A percentile compares a stretch with the other conserved stretches of the same genome.
These are phyloP conservation scores for Pitangus sulphuratus DNA, from an alignment of 2,797 vertebrate species.

Conservation along the genomic window DNA sequence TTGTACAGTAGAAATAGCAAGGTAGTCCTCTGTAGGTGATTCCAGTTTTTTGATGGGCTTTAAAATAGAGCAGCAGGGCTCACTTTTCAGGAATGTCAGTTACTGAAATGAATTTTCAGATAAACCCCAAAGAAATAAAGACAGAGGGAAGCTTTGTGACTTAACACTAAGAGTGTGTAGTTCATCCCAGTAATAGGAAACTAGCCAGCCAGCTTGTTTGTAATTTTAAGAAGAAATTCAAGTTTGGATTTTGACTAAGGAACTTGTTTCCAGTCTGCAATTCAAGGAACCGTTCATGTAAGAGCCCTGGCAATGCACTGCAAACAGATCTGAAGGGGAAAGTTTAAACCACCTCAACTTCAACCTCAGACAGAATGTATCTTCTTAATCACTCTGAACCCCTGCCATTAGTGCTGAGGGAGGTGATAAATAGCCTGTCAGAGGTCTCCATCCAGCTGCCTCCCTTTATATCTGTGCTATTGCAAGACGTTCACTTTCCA, in stretches of 20 bases:
- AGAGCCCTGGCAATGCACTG: not conserved
- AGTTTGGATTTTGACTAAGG: constrained; percentile 14
- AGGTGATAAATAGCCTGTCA: not conserved
- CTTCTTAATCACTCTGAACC: constrained; percentile 15
- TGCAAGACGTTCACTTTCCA: not conserved
- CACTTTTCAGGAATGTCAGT: not conserved
- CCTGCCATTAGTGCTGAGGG: not conserved
- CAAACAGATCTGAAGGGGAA: not conserved
- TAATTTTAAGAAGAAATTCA: not conserved
- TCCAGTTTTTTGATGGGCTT: not conserved
- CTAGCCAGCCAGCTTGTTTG: not conserved
- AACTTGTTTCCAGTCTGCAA: not conserved
- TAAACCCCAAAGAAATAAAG: not conserved
- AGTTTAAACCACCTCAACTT: constrained; percentile 22
- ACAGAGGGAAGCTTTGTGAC: not conserved
- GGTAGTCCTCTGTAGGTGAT: not conserved
- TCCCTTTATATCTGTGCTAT: not conserved
- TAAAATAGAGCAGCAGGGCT: not conserved
- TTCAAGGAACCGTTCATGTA: not conserved
- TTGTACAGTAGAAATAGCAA: not conserved
- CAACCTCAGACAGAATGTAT: not conserved
- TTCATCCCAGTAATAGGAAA: not conserved
- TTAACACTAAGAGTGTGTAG: not conserved
- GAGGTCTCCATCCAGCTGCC: not conserved
- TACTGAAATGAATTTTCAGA: constrained; percentile 16